Conservation (phyloP, 1,140 invertebrate genomes). For the Drosophila tristis region DNA sequence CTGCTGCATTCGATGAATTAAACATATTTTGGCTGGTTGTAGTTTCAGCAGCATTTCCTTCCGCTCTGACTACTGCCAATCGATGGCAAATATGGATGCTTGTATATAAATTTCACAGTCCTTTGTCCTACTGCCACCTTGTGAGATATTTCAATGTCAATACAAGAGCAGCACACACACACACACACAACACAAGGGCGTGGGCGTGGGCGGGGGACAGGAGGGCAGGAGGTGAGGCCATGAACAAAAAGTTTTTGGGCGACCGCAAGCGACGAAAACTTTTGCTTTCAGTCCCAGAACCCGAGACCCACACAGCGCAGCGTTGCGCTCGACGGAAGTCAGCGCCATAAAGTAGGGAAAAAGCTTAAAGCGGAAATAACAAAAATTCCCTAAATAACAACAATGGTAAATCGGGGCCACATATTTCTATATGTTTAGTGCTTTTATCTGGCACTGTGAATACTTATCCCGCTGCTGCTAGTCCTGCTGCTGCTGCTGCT, state of each 20-base stretch:
- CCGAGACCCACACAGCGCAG: no score
- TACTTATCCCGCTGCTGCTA: no score
- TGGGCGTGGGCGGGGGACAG: no score
- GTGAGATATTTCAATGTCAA: slow-evolving; percentile 68
- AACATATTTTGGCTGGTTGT: slow-evolving; percentile 24
- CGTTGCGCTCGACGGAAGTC: slow-evolving; percentile 52
- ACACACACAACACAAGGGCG: no score
- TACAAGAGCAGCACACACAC: no score
- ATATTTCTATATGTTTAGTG: slow-evolving; percentile 44
- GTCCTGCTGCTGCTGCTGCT: no score
- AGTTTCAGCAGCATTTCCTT: slow-evolving; percentile 15
- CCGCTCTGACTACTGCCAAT: slow-evolving; percentile 4
- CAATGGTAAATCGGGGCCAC: slow-evolving; percentile 42
- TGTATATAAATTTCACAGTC: slow-evolving; percentile 7
- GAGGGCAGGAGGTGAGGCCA: not conserved
- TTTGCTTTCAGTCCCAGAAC: slow-evolving; percentile 35
- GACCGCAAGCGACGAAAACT: slow-evolving; percentile 35
- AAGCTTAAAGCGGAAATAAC: slow-evolving; percentile 72
- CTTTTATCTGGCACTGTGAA: slow-evolving; percentile 19
- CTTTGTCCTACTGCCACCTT: slow-evolving; percentile 42
- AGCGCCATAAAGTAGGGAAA: slow-evolving; percentile 57
- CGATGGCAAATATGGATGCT: not conserved
- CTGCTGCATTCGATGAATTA: slow-evolving; percentile 40
- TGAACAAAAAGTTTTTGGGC: slow-evolving; percentile 33
- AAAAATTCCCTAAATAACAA: slow-evolving; percentile 62